A percentile compares a stretch with the other conserved stretches of the same genome.
Evolutionary conservation across 2,888 invertebrate species (phyloP).

Genomic region (Escarpia spicata): DNA sequence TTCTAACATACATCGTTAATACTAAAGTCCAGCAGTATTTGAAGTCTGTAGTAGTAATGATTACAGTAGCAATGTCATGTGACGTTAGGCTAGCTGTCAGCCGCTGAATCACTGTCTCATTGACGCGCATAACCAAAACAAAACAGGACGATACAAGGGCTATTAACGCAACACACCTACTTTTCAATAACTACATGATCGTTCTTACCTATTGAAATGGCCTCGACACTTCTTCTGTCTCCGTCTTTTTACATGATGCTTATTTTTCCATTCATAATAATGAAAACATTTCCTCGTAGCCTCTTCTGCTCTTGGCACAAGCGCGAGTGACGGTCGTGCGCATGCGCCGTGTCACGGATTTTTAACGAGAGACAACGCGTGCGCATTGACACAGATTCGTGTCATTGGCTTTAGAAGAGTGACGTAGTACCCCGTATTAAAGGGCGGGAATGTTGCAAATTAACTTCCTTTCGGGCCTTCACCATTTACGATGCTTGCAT

Average conservation of each 20-base stretch:
- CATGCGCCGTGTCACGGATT: background rate
- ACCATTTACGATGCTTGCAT: background rate
- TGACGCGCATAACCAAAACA: constrained; percentile 4
- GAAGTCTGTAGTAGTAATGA: background rate
- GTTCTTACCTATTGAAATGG: constrained; percentile 5
- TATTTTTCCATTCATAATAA: constrained; percentile 5
- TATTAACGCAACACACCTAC: background rate
- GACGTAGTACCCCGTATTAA: background rate
- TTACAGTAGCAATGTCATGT: background rate
- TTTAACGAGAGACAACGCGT: background rate
- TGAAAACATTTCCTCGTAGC: background rate
- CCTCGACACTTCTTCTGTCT: background rate
- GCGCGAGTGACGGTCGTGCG: background rate
- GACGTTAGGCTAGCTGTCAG: background rate
- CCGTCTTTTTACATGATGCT: background rate
- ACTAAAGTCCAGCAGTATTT: background rate
- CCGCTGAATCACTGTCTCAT: background rate
- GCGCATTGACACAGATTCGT: background rate
- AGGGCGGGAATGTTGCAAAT: background rate
- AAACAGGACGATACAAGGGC: background rate
- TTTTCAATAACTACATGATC: background rate
- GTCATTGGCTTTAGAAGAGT: background rate
- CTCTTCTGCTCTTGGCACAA: background rate
- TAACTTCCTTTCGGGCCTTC: background rate
- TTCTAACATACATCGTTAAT: background rate